Percentiles rank a stretch among this genome's conserved stretches.
These are phyloP conservation scores for Idaea dimidiata DNA, from an alignment of 2,888 invertebrate species.

Conservation along the genomic window DNA sequence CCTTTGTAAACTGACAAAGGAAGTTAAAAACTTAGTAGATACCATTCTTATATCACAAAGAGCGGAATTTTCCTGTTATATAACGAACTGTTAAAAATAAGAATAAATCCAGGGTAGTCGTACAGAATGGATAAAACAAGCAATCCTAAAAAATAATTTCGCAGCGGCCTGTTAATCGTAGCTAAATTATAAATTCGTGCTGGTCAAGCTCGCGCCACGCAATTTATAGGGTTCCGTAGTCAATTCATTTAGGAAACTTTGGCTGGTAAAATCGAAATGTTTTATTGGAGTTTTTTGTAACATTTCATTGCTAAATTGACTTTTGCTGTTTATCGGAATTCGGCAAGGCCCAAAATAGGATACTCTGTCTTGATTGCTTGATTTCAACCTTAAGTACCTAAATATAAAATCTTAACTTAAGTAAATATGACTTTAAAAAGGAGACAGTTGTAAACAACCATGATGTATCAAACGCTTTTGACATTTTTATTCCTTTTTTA, in stretches of 20 bases:
- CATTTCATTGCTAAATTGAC: no score
- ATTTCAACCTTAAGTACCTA: no score
- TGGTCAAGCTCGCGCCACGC: conserved; percentile 12
- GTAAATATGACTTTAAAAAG: no score
- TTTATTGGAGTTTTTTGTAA: no score
- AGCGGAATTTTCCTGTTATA: not conserved
- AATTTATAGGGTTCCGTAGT: conserved; percentile 20
- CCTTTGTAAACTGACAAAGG: no score
- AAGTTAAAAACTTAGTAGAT: not conserved
- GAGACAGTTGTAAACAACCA: no score
- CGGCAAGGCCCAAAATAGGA: no score
- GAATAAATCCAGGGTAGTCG: not conserved
- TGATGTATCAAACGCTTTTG: no score
- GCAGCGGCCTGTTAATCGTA: conserved; percentile 16
- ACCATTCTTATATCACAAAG: not conserved
- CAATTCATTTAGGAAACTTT: not conserved
- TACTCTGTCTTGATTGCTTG: no score
- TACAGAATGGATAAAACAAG: not conserved
- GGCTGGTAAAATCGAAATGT: not conserved
- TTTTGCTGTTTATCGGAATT: no score
- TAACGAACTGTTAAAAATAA: not conserved
- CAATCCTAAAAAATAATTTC: conserved; percentile 17
- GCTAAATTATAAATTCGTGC: conserved; percentile 23
- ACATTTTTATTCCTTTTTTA: no score
- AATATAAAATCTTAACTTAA: no score